Base-by-base conservation (phyloP, 2,888 invertebrate genomes). In the Criorhina ranunculi region DNA sequence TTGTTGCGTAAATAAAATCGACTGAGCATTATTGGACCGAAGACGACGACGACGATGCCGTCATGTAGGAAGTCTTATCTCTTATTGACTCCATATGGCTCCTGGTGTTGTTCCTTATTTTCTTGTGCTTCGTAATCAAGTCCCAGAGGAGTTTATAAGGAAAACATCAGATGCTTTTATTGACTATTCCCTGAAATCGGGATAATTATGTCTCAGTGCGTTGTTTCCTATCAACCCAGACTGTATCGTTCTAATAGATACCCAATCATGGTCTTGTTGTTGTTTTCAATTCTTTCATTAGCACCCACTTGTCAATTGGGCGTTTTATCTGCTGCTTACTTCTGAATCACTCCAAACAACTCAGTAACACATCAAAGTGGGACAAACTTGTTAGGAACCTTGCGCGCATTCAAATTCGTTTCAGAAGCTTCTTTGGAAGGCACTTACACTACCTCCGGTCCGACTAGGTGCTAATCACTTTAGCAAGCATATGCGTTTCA, bases 231-330 rank as follows among this genome's bases (percentile, higher is more conserved):
- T 40, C 46, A 46, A 46, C 57, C 29, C 19, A 55, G 15, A 59
- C 19, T 24, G 9, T 42, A 44, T n/a, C 19, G 17, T 12, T 46
- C 44, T 46, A 46, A 49, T 70, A 44, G 60, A 66, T 40, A 40
- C 1, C 29, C 35, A 46, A 59, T 66, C 57, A 78, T 72, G 62
- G 64, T 60, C 37, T 79, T 67, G 62, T 85, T 67, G 64, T 70
- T 85, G 64, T 66, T 80, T 70, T 79, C 70, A 59, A 64, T 62
- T 24, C 33, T 44, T 70, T 79, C 64, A 76, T 85, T 85, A 79
- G 9, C 85, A 85, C 69, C 80, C n/a, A 85, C 80, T 80, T 85
- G 85, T 44, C 70, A 85, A 85, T 85, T 85, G 80, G 66, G 40
- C 75, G 35, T 80, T 76, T 80, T 80, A 85, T 80, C 73, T 67